phyloP scores from a whole-genome alignment of 2,888 invertebrate genomes.

The Philaethria dido region DNA sequence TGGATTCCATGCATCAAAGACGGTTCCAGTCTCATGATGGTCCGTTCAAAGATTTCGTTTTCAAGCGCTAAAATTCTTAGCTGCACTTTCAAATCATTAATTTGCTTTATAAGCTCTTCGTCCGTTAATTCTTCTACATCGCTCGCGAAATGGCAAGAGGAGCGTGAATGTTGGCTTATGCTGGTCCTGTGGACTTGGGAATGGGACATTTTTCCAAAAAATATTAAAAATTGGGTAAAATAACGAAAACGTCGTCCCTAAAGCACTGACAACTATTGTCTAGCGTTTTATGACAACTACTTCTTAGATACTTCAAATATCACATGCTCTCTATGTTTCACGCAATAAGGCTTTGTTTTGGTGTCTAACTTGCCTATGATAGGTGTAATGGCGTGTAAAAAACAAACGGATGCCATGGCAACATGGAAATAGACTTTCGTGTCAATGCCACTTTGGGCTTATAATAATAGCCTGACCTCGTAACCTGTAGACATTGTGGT shows the following conservation, averaged over 20 bases:
- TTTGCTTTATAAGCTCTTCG: slow-evolving; percentile 62
- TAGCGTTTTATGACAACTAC: neutral
- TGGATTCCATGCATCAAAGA: slow-evolving; percentile 72
- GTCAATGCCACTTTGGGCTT: slow-evolving; percentile 25
- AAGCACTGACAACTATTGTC: slow-evolving; percentile 11
- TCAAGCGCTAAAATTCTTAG: slow-evolving; percentile 68
- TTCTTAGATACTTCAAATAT: neutral
- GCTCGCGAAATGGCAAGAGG: slow-evolving; percentile 57
- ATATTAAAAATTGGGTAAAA: slow-evolving; percentile 34
- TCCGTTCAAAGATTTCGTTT: slow-evolving; percentile 80
- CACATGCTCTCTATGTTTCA: neutral
- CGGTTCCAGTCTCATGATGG: slow-evolving; percentile 74
- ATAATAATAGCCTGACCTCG: slow-evolving; percentile 32
- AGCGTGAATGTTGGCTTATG: slow-evolving; percentile 62
- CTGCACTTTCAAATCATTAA: slow-evolving; percentile 61
- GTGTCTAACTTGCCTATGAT: neutral
- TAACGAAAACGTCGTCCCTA: slow-evolving; percentile 23
- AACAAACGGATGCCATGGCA: slow-evolving; percentile 36
- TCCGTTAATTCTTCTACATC: slow-evolving; percentile 64
- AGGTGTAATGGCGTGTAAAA: slow-evolving; percentile 2
- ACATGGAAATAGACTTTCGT: slow-evolving; percentile 33
- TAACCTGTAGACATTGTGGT: slow-evolving; percentile 20
- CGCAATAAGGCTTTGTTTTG: slow-evolving; percentile 22
- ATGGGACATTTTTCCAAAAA: slow-evolving; percentile 37
- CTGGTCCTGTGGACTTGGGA: slow-evolving; percentile 55